These are phyloP conservation scores for Pollimyrus isidori DNA, from an alignment of 2,113 vertebrate genomes.

Conservation along the genomic window DNA sequence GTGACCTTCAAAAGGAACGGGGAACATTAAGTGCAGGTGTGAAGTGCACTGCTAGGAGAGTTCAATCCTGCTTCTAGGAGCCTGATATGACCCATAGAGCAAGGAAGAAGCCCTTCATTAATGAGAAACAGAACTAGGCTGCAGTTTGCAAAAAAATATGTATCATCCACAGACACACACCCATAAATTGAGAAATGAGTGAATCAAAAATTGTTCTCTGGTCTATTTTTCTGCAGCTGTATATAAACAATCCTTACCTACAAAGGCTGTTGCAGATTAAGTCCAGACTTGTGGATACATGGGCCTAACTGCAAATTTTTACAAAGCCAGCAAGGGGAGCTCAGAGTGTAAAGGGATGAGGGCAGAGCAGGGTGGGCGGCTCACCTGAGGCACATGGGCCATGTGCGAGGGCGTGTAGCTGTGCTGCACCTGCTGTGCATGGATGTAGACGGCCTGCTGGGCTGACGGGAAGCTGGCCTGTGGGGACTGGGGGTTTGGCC, in stretches of 20 bases:
- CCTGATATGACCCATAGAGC: too few species aligned
- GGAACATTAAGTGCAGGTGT: too few species aligned
- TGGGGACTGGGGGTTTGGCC: constrained; percentile 91
- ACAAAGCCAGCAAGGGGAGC: background rate
- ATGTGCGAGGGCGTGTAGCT: constrained; percentile 92
- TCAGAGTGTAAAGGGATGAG: background rate
- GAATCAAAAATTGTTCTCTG: too few species aligned
- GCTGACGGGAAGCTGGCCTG: constrained; percentile 87
- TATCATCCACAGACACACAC: too few species aligned
- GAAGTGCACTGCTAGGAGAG: too few species aligned
- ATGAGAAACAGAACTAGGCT: too few species aligned
- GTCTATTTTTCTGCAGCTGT: background rate
- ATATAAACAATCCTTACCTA: background rate
- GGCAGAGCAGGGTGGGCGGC: constrained; percentile 5
- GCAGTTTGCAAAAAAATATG: too few species aligned
- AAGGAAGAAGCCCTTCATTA: too few species aligned
- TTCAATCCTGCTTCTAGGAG: too few species aligned
- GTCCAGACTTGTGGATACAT: background rate
- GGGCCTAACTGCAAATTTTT: background rate
- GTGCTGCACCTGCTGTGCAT: constrained; percentile 92
- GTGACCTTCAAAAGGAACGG: too few species aligned
- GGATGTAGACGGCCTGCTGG: constrained; percentile 92
- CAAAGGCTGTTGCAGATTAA: background rate
- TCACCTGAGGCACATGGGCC: constrained; percentile 94
- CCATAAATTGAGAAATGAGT: too few species aligned